A percentile compares a stretch with the other conserved stretches of the same genome.
Evolutionary conservation across 2,888 invertebrate genomes (phyloP).

Genomic region (Trissonchulus latispiculum): DNA sequence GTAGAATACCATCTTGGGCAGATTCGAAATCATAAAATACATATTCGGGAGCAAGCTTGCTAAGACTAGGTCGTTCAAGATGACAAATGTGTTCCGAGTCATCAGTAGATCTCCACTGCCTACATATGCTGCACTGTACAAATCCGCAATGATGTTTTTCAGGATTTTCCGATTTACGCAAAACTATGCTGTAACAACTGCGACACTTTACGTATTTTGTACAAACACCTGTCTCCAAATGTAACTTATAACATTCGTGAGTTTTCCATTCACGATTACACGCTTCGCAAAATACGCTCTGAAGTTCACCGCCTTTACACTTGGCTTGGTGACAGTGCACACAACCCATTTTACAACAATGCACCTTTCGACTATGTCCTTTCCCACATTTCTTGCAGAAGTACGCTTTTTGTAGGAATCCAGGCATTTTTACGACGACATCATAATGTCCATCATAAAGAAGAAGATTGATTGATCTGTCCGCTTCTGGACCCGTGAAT

Average conservation of each 20-base stretch:
- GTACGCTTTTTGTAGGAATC: not conserved
- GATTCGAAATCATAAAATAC: not conserved
- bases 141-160: not conserved
- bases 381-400: not conserved
- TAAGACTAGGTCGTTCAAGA: not conserved
- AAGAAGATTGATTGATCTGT: not conserved
- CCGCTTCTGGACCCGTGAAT: not conserved
- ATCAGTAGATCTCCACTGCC: not conserved
- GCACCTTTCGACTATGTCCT: not conserved
- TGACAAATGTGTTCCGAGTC: not conserved
- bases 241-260: not conserved
- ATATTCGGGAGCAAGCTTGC: not conserved
- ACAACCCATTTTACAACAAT: not conserved
- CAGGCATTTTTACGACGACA: not conserved
- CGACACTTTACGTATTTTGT: not conserved
- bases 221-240: not conserved
- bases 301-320: not conserved
- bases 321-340: not conserved
- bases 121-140: not conserved
- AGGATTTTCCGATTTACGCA: not conserved
- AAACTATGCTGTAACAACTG: not conserved
- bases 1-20: not conserved
- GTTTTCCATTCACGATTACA: not conserved
- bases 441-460: not conserved
- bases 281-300: not conserved